Percentiles rank a stretch among this genome's conserved stretches.
Conservation (phyloP, 2,113 vertebrate genomes). For the Hippotragus niger region DNA sequence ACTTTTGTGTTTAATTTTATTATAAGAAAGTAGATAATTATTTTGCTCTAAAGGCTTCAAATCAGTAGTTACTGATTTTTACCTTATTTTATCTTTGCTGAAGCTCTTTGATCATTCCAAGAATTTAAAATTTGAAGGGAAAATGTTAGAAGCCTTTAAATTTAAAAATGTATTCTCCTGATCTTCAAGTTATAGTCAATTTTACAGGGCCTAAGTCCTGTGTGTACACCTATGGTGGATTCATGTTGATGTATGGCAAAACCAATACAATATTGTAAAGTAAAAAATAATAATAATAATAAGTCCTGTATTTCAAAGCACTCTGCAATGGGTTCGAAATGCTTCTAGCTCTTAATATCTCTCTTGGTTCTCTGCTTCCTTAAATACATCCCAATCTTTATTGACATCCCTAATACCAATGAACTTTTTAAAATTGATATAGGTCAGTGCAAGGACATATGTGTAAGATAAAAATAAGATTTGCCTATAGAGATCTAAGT, state of each 20-base stretch:
- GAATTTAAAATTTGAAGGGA: not conserved
- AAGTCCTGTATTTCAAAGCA: not conserved
- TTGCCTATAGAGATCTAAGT: not conserved
- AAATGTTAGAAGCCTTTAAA: not conserved
- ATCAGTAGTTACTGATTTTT: not conserved
- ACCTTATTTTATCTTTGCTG: not conserved
- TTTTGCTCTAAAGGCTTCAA: constrained; percentile 14
- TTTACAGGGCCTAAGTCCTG: not conserved
- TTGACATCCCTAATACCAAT: not conserved
- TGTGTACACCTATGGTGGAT: not conserved
- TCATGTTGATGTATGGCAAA: too few relatives aligned
- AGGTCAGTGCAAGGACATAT: not conserved
- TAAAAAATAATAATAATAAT: not conserved
- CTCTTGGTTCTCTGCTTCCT: not conserved
- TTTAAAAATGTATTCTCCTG: not conserved
- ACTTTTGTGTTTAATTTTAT: constrained; percentile 25
- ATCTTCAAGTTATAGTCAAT: not conserved
- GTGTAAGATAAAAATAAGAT: not conserved
- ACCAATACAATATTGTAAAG: too few relatives aligned
- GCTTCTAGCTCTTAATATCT: not conserved
- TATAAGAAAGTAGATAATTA: not conserved
- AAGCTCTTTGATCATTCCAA: not conserved
- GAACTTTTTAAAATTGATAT: not conserved
- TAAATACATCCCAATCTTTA: not conserved
- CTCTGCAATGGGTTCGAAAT: not conserved